Evolutionary conservation across 1,140 invertebrate species (phyloP), one percentile per base, ranked within the genome.

Genomic region (Leptonema lineaticorne): DNA sequence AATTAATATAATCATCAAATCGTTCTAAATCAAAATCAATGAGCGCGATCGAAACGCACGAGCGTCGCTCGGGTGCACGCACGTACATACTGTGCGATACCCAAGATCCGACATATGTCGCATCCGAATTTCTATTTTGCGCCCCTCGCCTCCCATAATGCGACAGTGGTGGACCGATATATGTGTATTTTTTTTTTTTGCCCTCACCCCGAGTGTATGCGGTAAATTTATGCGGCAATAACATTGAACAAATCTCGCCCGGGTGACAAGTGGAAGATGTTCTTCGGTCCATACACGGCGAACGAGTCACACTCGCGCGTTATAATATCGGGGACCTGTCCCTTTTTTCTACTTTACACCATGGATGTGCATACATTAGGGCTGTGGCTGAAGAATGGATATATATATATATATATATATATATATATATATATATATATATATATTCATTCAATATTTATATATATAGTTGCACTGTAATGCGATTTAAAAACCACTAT

Each of bases 191-290:
- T n/a, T n/a, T n/a, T n/a, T n/a, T n/a, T 24, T 53, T 11, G 20
- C 24, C 9, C 20, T 24, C 20, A 9, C 16, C 37, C 3, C 3
- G 37, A 16, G 37, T 16, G 37, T 71, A 67, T 71, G 68, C 67
- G 69, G 59, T 68, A 71, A 71, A 71, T 71, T 68, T 71, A 71
- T 71, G 62, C 66, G 66, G 69, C 69, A 71, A 71, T 71, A 71
- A 71, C 69, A 63, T 58, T 57, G 69, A 68, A 67, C 69, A 71
- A 71, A 71, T 71, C 66, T 71, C 69, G 66, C 57, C 57, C 33
- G 28, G 27, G 57, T 59, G 57, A 59, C 57, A 59, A 59, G 28
- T 59, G 57, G 57, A 59, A 59, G 57, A 59, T 59, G 57, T 59
- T 59, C 57, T n/a, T 26, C 18, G 48, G 18, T 27, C 57, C 27